phyloP scores from a whole-genome alignment of 53 echinoderm and acorn worm genomes.

The Holothuria scabra region DNA sequence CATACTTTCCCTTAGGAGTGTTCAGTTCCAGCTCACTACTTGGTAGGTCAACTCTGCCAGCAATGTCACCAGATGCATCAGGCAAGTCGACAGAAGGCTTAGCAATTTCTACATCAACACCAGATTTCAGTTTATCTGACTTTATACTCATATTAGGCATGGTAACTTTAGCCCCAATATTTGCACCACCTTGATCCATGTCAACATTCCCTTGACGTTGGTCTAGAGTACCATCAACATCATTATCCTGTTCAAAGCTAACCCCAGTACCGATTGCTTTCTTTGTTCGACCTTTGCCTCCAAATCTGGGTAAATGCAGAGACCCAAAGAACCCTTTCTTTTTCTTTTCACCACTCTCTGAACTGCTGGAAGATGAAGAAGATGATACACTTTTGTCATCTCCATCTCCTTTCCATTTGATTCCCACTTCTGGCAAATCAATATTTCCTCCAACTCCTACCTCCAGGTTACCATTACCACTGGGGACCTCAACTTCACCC shows the following conservation, averaged over 20 bases:
- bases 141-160: conserved; percentile 49
- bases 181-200: conserved; percentile 22
- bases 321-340: conserved; percentile 72
- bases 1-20: background rate
- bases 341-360: conserved; percentile 36
- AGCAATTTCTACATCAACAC: conserved; percentile 53
- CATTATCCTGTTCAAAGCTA: conserved; percentile 4
- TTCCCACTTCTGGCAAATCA: conserved; percentile 11
- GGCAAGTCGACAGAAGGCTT: background rate
- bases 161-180: conserved; percentile 39
- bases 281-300: conserved; percentile 33
- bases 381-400: conserved; percentile 31
- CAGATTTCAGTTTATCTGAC: conserved; percentile 46
- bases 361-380: conserved; percentile 20
- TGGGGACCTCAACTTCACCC: background rate
- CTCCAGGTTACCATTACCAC: background rate
- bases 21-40: background rate
- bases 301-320: conserved; percentile 65
- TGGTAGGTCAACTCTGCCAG: background rate
- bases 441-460: background rate
- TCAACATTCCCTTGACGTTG: background rate
- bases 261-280: conserved; percentile 35
- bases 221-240: background rate
- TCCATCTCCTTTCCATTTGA: conserved; percentile 5
- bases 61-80: background rate